Conservation (phyloP, 2,113 vertebrate genomes). For the Acanthisitta chloris region DNA sequence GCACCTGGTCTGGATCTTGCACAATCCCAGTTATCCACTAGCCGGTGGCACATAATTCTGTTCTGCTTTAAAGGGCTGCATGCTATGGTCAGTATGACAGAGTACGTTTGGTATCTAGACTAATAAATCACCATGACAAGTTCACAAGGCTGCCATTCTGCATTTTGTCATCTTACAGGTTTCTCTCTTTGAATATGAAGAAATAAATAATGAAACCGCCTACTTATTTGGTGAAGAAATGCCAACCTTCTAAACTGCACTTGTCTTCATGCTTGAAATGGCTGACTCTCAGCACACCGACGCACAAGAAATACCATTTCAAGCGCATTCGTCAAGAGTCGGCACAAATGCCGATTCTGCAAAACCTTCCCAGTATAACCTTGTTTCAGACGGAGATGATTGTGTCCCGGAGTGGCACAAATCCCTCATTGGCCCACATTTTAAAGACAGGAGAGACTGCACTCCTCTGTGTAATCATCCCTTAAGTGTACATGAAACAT, state of each 20-base stretch:
- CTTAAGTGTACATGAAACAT: neutral
- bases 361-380: neutral
- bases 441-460: neutral
- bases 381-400: neutral
- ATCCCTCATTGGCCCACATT: constrained; percentile 42
- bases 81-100: neutral
- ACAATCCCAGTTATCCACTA: neutral
- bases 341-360: constrained; percentile 38
- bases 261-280: constrained; percentile 20
- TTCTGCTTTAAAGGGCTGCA: neutral
- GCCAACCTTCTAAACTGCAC: neutral
- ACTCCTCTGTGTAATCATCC: neutral
- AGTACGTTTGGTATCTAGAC: neutral
- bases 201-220: neutral
- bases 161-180: constrained; percentile 15
- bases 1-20: neutral
- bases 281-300: neutral
- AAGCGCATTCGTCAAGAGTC: neutral
- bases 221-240: neutral
- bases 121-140: neutral
- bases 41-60: neutral
- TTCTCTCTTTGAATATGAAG: neutral
- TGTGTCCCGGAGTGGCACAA: constrained; percentile 7
- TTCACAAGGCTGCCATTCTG: neutral
- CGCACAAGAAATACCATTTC: neutral